Conservation (phyloP, 2,113 vertebrate genomes). For the Microcebus ravelobensis region DNA sequence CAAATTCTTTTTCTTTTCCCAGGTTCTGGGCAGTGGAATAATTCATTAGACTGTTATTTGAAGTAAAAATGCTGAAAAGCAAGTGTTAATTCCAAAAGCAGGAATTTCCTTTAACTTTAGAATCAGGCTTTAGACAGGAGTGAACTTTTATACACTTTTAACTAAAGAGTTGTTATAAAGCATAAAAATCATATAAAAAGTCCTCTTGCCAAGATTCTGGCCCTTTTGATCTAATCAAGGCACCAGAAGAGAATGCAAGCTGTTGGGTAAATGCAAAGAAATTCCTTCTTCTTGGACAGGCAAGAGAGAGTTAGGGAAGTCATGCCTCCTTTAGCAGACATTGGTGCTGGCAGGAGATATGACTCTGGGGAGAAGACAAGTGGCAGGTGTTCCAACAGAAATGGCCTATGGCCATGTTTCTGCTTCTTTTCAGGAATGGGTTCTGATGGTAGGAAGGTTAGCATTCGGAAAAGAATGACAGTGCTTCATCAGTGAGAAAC, state of each 20-base stretch:
- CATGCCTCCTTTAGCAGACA: not conserved
- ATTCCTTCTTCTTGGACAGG: not conserved
- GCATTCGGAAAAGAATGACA: conserved; percentile 23
- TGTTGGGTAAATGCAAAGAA: not conserved
- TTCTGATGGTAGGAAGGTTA: not conserved
- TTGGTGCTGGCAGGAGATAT: not conserved
- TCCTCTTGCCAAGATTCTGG: not conserved
- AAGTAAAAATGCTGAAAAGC: conserved; percentile 18
- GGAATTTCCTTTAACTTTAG: not conserved
- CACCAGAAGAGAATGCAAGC: conserved; percentile 21
- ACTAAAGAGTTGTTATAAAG: not conserved
- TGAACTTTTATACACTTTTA: not conserved
- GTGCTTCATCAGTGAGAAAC: not conserved
- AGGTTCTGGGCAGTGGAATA: not conserved
- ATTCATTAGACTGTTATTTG: not conserved
- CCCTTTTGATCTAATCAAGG: conserved; percentile 30
- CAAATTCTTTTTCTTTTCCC: not conserved
- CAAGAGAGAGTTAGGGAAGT: not conserved
- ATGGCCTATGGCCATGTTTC: not conserved
- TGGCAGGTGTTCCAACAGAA: not conserved
- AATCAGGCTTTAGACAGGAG: not conserved
- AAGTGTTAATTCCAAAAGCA: not conserved
- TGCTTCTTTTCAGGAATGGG: conserved; percentile 8
- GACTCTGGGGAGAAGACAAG: not conserved
- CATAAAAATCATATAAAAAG: not conserved